phyloP scores from a whole-genome alignment of 2,113 vertebrate genomes.

The Cinclus cinclus region DNA sequence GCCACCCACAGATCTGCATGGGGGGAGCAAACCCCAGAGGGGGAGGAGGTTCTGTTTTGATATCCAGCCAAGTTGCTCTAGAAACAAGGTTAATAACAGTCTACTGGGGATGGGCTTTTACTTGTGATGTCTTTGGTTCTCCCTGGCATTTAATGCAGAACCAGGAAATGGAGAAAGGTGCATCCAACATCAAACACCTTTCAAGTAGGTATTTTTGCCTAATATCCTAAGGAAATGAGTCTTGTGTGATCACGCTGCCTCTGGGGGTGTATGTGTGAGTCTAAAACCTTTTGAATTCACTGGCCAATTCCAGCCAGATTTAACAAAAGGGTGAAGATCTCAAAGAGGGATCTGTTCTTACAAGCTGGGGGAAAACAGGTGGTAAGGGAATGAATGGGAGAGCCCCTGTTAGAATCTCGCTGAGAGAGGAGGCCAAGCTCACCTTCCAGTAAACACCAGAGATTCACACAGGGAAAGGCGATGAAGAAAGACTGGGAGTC shows the following conservation, averaged over 20 bases:
- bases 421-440: background rate
- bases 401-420: background rate
- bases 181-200: constrained; percentile 55
- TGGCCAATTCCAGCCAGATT: constrained; percentile 10
- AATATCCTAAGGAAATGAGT: constrained; percentile 62
- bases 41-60: constrained; percentile 55
- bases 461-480: background rate
- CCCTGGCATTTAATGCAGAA: background rate
- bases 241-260: constrained; percentile 25
- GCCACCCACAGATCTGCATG: constrained; percentile 49
- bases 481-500: background rate
- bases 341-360: background rate
- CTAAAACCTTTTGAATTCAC: constrained; percentile 17
- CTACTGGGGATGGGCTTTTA: constrained; percentile 49
- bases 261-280: constrained; percentile 31
- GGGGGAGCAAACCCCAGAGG: constrained; percentile 43
- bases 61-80: constrained; percentile 26
- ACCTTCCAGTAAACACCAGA: background rate
- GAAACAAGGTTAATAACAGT: constrained; percentile 47
- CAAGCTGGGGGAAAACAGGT: constrained; percentile 5
- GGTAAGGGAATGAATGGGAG: background rate
- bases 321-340: constrained; percentile 12
- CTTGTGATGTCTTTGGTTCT: constrained; percentile 57
- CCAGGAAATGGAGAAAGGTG: constrained; percentile 48
- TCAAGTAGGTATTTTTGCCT: constrained; percentile 43